phyloP scores from a whole-genome alignment of 2,113 vertebrate species.

The Stegastes partitus region DNA sequence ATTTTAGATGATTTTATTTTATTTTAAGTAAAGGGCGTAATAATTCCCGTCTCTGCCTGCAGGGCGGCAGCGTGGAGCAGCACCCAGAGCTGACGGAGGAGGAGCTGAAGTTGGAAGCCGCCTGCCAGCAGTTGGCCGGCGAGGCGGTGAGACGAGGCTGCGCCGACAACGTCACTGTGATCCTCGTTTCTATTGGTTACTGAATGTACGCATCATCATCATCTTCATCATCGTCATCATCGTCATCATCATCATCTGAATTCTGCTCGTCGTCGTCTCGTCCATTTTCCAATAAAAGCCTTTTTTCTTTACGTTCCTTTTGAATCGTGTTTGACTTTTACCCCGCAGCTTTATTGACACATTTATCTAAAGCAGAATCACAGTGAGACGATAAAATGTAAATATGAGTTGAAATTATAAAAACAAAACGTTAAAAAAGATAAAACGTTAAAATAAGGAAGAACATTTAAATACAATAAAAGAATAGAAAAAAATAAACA shows the following conservation, averaged over 20 bases:
- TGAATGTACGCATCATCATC: slow-evolving; percentile 72
- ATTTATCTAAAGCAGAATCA: no score
- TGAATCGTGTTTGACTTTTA: not conserved
- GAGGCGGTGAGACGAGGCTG: slow-evolving; percentile 95
- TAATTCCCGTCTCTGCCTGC: not conserved
- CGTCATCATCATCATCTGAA: not conserved
- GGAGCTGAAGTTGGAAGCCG: slow-evolving; percentile 86
- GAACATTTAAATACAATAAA: no score
- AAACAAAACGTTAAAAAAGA: no score
- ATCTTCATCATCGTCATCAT: no score
- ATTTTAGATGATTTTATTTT: no score
- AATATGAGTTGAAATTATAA: no score
- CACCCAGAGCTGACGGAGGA: slow-evolving; percentile 82
- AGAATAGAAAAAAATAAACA: no score
- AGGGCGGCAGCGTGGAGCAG: slow-evolving; percentile 87
- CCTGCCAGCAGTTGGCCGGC: slow-evolving; percentile 91
- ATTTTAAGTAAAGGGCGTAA: no score
- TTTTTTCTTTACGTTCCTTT: not conserved
- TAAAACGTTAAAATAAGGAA: no score
- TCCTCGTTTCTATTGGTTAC: slow-evolving; percentile 89
- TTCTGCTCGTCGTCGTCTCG: not conserved
- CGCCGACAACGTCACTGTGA: slow-evolving; percentile 95
- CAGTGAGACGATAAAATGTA: no score
- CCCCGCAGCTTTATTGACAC: not conserved
- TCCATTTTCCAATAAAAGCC: slow-evolving; percentile 61